Evolutionary conservation across 2,797 vertebrate species (phyloP).

Genomic region (Psittacula derbiana): DNA sequence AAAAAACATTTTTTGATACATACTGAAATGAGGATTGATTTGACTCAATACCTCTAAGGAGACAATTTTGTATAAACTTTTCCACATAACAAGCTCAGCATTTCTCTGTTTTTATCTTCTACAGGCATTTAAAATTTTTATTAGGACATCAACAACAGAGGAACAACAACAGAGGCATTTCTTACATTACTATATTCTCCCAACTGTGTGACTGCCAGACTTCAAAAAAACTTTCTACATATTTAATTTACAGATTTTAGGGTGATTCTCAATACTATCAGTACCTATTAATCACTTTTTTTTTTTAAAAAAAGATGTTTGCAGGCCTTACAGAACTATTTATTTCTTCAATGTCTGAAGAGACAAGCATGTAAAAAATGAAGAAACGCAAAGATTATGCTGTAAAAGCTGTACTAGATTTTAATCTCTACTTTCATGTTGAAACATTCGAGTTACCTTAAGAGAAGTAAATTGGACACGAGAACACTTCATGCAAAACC

Average conservation of each 20-base stretch:
- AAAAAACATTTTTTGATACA: background rate
- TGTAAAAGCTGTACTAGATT: background rate
- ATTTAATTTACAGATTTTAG: background rate
- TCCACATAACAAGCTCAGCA: slow-evolving; percentile 22
- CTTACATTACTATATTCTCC: background rate
- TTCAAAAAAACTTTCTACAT: background rate
- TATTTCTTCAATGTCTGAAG: background rate
- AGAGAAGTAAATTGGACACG: background rate
- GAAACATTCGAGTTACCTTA: background rate
- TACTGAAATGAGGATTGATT: background rate
- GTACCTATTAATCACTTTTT: background rate
- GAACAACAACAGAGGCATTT: background rate
- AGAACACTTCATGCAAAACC: background rate
- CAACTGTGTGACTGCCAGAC: background rate
- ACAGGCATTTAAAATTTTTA: slow-evolving; percentile 24
- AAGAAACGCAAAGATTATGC: background rate
- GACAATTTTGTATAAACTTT: background rate
- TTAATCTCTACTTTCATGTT: background rate
- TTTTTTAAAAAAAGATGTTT: background rate
- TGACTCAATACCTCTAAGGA: background rate
- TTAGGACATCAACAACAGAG: background rate
- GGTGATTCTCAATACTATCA: background rate
- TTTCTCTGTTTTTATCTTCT: slow-evolving; percentile 31
- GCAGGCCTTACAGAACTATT: background rate
- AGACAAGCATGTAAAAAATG: background rate